Evolutionary conservation across 2,888 invertebrate species (phyloP), one percentile per base, ranked within the genome.

Genomic region (Tipula confusa): DNA sequence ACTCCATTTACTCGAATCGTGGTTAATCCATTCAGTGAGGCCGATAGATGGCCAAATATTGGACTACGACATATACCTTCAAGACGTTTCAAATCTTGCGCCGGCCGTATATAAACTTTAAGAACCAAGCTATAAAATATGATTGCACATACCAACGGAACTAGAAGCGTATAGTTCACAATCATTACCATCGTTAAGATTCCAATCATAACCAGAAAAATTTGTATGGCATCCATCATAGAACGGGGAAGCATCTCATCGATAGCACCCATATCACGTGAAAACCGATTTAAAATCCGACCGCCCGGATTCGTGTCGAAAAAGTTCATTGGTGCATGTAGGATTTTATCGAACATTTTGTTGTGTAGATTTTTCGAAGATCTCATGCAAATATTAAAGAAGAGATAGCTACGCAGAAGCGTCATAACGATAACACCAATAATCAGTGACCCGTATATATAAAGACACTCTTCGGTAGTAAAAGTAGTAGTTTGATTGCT

Each of bases 41-140:
- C 94, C n/a, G 95, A 94, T 85, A 98, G 92, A 88, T 98, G 97
- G 0, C 97, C 95, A 88, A 97, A 97, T 0, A 98, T 95, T 0
- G 98, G 98, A 89, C 97, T 97, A 85, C 95, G 92, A 84, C 94
- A 95, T 84, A 93, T 93, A 86, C 94, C 93, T 87, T 94, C 94
- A 85, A 94, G 89, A 82, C 93, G 91, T 88, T 93, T 96, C 0
- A 96, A 91, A 87, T 94, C 94, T 86, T 95, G 92, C 0, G 96
- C 94, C 0, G 95, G 93, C 13, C 91, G 90, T 79, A 96, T 88
- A 87, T 95, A 96, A 87, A 94, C 92, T 85, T 90, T 91, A 28
- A 96, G 88, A 43, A 95, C 88, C 18, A 92, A 87, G 84, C 92
- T 88, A 87, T 96, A 96, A 0, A 93, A 86, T 0, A 93, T 36